These are phyloP conservation scores for Neomorphus geoffroyi DNA, from an alignment of 2,797 vertebrate genomes.

Conservation along the genomic window DNA sequence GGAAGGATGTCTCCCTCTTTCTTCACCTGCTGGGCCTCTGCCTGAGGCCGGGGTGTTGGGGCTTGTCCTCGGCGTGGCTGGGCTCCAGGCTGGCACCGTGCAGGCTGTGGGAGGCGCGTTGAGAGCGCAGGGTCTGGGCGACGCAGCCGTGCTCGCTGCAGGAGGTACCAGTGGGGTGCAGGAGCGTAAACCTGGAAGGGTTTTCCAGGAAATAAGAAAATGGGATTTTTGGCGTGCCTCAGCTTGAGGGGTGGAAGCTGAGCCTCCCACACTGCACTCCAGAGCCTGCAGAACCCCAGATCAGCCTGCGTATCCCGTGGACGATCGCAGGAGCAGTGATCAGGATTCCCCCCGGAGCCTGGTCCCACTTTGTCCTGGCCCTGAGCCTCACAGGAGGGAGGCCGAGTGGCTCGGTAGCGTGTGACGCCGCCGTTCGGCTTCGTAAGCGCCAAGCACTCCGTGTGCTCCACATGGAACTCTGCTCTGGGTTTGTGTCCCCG, in stretches of 20 bases:
- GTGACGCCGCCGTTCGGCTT: rapidly evolving
- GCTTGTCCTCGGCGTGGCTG: neutral
- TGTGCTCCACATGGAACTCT: too few species aligned
- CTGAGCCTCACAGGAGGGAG: neutral
- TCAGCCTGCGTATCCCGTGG: rapidly evolving
- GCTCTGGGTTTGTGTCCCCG: neutral
- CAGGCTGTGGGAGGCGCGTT: neutral
- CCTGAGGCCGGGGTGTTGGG: neutral
- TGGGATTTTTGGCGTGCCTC: neutral
- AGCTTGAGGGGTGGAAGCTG: neutral
- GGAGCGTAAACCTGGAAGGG: neutral
- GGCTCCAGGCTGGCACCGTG: neutral
- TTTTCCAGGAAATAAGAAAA: neutral
- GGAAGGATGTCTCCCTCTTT: neutral
- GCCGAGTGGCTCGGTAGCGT: rapidly evolving
- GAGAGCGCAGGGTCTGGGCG: neutral
- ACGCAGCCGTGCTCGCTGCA: rapidly evolving
- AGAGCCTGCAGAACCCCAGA: rapidly evolving
- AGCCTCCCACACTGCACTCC: neutral
- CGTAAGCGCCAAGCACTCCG: neutral
- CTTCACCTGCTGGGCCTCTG: neutral
- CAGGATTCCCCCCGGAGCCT: neutral
- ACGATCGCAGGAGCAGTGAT: rapidly evolving
- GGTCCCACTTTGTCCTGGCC: neutral
- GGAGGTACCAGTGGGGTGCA: neutral